A percentile compares a stretch with the other conserved stretches of the same genome.
These are phyloP conservation scores for Aricia artaxerxes DNA, from an alignment of 2,888 invertebrate genomes.

Conservation along the genomic window DNA sequence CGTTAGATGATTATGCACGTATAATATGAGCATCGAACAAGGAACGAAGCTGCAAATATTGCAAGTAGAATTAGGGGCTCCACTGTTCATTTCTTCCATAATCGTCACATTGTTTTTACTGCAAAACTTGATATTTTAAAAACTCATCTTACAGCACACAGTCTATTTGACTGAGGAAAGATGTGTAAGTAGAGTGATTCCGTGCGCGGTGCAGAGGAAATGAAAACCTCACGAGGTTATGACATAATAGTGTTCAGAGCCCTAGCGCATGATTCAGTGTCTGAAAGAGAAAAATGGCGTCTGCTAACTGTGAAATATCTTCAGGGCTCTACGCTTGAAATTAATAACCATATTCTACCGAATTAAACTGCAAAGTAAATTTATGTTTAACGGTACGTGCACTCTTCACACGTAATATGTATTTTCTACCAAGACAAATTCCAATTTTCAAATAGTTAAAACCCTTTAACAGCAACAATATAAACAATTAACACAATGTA, in stretches of 20 bases:
- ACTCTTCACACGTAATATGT: background rate
- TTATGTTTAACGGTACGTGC: background rate
- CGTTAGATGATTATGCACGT: too few species aligned
- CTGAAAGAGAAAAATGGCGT: slow-evolving; percentile 13
- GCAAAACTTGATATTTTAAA: background rate
- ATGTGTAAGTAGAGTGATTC: slow-evolving; percentile 14
- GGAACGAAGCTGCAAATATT: too few species aligned
- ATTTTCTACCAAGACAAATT: background rate
- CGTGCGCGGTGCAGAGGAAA: slow-evolving; percentile 3
- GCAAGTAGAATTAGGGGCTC: too few species aligned
- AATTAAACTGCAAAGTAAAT: background rate
- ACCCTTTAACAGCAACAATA: background rate
- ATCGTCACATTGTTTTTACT: background rate
- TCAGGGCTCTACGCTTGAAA: slow-evolving; percentile 8
- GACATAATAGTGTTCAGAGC: background rate
- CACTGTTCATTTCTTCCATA: too few species aligned
- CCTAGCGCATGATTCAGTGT: slow-evolving; percentile 21
- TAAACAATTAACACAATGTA: background rate
- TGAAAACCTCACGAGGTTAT: slow-evolving; percentile 22
- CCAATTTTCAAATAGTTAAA: background rate
- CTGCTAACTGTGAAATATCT: slow-evolving; percentile 19
- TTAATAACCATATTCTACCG: background rate
- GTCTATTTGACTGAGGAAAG: slow-evolving; percentile 11
- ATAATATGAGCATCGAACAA: too few species aligned
- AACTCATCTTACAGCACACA: background rate